These are phyloP conservation scores for Pelecanoides urinatrix DNA, from an alignment of 2,113 vertebrate species.

Conservation along the genomic window DNA sequence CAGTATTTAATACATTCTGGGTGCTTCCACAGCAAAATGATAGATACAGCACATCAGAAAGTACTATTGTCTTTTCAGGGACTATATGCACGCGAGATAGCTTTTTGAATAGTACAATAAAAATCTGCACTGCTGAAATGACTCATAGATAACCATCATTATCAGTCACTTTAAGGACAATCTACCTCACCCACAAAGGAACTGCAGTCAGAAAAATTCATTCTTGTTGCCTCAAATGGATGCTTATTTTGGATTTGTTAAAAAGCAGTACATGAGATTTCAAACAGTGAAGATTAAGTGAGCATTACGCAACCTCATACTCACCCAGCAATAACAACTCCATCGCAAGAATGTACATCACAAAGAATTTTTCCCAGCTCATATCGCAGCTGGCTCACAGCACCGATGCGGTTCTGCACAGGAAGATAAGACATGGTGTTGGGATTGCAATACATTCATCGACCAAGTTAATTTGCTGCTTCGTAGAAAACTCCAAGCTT, in stretches of 20 bases:
- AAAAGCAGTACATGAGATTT: background rate
- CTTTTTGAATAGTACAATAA: background rate
- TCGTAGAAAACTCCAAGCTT: background rate
- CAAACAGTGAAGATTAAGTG: background rate
- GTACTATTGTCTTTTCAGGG: background rate
- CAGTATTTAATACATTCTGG: background rate
- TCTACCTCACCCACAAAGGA: background rate
- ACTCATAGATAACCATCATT: background rate
- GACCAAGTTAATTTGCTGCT: background rate
- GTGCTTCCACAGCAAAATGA: background rate
- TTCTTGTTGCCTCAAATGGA: background rate
- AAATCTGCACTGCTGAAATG: background rate
- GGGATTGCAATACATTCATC: background rate
- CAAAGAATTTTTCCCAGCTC: slow-evolving; percentile 87
- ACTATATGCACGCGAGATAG: background rate
- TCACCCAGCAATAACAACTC: slow-evolving; percentile 89
- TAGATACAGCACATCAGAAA: background rate
- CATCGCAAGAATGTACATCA: slow-evolving; percentile 84
- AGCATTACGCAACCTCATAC: background rate
- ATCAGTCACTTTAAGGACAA: background rate
- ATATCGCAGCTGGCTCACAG: slow-evolving; percentile 87
- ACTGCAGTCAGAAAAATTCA: background rate
- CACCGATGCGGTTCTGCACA: slow-evolving; percentile 85
- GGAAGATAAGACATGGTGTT: background rate
- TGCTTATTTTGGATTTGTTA: background rate